Percentiles rank a stretch among this genome's conserved stretches.
Evolutionary conservation across 2,888 invertebrate species (phyloP).

Genomic region (Patella pellucida): DNA sequence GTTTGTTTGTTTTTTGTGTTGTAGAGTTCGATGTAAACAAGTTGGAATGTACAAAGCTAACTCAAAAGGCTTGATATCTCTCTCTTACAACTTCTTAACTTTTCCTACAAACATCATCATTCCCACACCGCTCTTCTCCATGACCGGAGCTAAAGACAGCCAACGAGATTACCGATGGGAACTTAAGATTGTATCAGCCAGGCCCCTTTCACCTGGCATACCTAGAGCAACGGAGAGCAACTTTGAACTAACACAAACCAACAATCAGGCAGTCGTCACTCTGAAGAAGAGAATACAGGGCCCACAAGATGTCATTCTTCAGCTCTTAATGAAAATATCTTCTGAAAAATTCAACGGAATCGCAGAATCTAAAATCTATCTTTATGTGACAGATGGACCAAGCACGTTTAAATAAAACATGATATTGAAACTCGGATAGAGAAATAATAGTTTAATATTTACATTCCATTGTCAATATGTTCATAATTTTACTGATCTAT

Average conservation of each 20-base stretch:
- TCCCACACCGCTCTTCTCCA: slow-evolving; percentile 83
- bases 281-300: slow-evolving; percentile 83
- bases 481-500: not conserved
- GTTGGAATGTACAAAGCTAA: slow-evolving; percentile 80
- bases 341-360: slow-evolving; percentile 79
- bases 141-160: slow-evolving; percentile 84
- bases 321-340: slow-evolving; percentile 83
- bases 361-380: slow-evolving; percentile 86
- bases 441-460: not conserved
- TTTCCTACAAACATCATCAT: slow-evolving; percentile 79
- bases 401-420: not conserved
- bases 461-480: slow-evolving; percentile 8
- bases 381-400: slow-evolving; percentile 79
- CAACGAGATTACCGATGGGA: slow-evolving; percentile 82
- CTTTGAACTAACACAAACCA: slow-evolving; percentile 68
- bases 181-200: slow-evolving; percentile 76
- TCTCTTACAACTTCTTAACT: slow-evolving; percentile 93
- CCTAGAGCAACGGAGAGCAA: slow-evolving; percentile 62
- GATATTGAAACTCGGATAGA: not conserved
- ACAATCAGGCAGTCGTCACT: slow-evolving; percentile 79
- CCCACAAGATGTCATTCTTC: slow-evolving; percentile 91
- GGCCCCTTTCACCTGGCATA: slow-evolving; percentile 74
- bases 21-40: slow-evolving; percentile 80
- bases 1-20: slow-evolving; percentile 16
- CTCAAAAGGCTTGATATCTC: slow-evolving; percentile 87